Conservation (phyloP, 2,888 invertebrate species). For the Melanchra persicariae region DNA sequence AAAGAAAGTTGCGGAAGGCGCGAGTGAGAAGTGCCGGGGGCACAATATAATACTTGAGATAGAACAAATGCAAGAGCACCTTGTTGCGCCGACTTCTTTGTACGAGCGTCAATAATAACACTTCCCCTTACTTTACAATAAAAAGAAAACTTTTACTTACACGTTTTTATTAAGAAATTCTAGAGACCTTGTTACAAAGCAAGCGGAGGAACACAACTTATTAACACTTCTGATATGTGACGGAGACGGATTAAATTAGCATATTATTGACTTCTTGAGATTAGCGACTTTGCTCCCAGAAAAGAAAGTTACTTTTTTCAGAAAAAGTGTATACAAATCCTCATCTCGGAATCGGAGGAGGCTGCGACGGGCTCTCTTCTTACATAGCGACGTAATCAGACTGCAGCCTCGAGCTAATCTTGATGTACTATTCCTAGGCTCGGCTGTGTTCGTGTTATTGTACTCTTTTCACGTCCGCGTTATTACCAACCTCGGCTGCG, state of each 20-base stretch:
- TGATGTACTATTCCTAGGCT: slow-evolving; percentile 83
- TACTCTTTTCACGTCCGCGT: slow-evolving; percentile 80
- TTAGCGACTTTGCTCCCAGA: slow-evolving; percentile 55
- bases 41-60: slow-evolving; percentile 83
- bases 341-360: slow-evolving; percentile 80
- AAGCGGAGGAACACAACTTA: slow-evolving; percentile 47
- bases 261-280: slow-evolving; percentile 65
- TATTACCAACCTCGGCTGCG: slow-evolving; percentile 70
- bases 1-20: slow-evolving; percentile 82
- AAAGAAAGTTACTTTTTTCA: slow-evolving; percentile 57
- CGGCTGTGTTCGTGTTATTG: slow-evolving; percentile 79
- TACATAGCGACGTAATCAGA: slow-evolving; percentile 85
- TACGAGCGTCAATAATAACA: slow-evolving; percentile 80
- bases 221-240: slow-evolving; percentile 59
- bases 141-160: slow-evolving; percentile 66
- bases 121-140: slow-evolving; percentile 72
- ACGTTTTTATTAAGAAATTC: slow-evolving; percentile 54
- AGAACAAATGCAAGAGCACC: slow-evolving; percentile 83
- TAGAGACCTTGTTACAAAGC: slow-evolving; percentile 44
- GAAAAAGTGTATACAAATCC: slow-evolving; percentile 74
- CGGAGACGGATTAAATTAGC: slow-evolving; percentile 57
- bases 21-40: slow-evolving; percentile 80
- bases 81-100: slow-evolving; percentile 80
- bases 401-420: slow-evolving; percentile 88
- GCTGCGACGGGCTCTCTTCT: slow-evolving; percentile 78